Evolutionary conservation across 37 sponge, comb jelly and placozoan genomes (phyloP), one percentile per base, ranked within the genome.

Genomic region (Amphimedon queenslandica): DNA sequence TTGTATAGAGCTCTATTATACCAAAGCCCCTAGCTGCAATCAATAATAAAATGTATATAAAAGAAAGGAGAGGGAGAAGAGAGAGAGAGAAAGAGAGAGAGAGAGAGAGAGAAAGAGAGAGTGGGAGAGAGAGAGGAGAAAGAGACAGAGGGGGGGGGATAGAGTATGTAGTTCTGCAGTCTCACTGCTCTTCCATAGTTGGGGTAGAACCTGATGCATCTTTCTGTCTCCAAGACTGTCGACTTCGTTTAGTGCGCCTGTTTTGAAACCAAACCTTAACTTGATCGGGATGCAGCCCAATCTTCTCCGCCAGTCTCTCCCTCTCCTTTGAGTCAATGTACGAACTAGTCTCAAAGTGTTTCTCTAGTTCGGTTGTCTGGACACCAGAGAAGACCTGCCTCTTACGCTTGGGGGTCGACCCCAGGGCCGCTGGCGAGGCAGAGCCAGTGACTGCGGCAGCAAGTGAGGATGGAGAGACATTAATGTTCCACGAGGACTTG

Each of bases 191-290:
- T 47, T 47, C 53, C 53, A 18, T 8, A 47, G n/a, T n/a, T n/a
- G n/a, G n/a, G n/a, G n/a, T n/a, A n/a, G n/a, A n/a, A n/a, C n/a
- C n/a, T n/a, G n/a, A n/a, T n/a, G n/a, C n/a, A n/a, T 13, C 53
- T 47, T 47, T 47, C 13, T 47, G 53, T n/a, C 61, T 60, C 61
- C 61, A 60, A 11, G 61, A 60, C 27, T 6, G 8, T 6, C 61
- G 61, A 60, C 27, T 58, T 16, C 64, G 23, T 58, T 72, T 72
- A 63, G 73, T 72, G 16, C 73, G 18, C 4, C 73, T 11, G 29
- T 72, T 72, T 29, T 72, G 73, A 72, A 72, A 72, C 73, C 73
- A 72, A 25, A 72, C 51, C 64, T 72, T 72, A 35, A 72, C 73
- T 58, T 72, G 73, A n/a, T 60, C 61, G 21, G 28, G 27, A 60